Evolutionary conservation across 2,888 invertebrate genomes (phyloP), one percentile per base, ranked within the genome.

Genomic region (Pammene aurita): DNA sequence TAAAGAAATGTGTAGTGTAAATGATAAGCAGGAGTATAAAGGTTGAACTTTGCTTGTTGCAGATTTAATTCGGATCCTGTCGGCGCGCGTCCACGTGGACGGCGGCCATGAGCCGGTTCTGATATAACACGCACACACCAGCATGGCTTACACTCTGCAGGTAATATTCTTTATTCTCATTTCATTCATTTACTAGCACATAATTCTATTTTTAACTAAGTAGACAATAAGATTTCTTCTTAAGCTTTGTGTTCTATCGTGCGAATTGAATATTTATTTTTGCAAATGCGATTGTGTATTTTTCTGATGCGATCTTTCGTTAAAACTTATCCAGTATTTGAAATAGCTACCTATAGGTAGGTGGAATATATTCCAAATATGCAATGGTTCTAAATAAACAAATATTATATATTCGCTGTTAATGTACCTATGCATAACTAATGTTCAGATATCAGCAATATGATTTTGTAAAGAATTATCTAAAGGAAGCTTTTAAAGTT

Each of bases 201-300:
- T 54, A 34, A 52, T 50, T 62, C 18, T 14, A 34, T 5, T 14
- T 10, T 16, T 50, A 61, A 60, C 11, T 14, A 14, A n/a, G n/a
- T 68, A 68, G 44, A 63, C 11, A 42, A 2, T 68, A 63, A 63
- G 63, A 46, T 48, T 26, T 48, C 34, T 13, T 61, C 5, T 35
- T 44, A 56, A 44, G 63, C 34, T 41, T 57, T 41, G 7, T 68
- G 7, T 57, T 14, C 9, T 57, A 14, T 38, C 18, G 18, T n/a
- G 68, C 68, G 68, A 68, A 63, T 55, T 61, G 5, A 10, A 26
- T 41, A 5, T 50, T 62, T 52, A 26, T 52, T 52, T 62, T 50
- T 57, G 44, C 57, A 48, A 10, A 46, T 63, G 68, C 68, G 63
- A 68, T 44, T 50, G 41, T 62, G 56, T 41, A 38, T 41, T 34